These are phyloP conservation scores for Cyaniris semiargus DNA, from an alignment of 2,888 invertebrate species.

Conservation along the genomic window DNA sequence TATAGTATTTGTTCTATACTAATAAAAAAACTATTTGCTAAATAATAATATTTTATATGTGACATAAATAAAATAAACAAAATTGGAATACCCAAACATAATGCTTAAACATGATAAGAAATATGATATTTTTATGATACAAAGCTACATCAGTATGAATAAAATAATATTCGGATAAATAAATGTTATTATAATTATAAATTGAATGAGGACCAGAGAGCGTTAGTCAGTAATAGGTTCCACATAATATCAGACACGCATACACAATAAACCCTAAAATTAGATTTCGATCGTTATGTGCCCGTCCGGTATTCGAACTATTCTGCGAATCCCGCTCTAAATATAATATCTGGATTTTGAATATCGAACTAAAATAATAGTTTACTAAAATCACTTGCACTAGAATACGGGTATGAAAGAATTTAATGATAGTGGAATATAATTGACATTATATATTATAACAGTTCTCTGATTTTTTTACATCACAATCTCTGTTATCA, in stretches of 20 bases:
- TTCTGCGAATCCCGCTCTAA: background rate
- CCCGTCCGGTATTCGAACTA: background rate
- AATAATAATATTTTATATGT: background rate
- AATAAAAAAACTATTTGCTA: background rate
- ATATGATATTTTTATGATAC: background rate
- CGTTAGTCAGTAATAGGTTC: constrained; percentile 1
- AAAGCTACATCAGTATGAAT: background rate
- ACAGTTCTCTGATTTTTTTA: too few relatives aligned
- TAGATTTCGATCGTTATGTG: background rate
- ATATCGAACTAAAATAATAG: background rate
- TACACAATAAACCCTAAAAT: constrained; percentile 18
- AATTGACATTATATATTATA: too few relatives aligned
- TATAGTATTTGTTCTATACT: constrained; percentile 6
- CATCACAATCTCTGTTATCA: too few relatives aligned
- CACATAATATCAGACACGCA: constrained; percentile 4
- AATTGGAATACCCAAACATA: background rate
- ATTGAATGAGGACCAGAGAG: background rate
- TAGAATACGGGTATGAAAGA: background rate
- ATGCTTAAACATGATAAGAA: background rate
- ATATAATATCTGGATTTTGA: background rate
- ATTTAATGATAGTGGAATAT: too few relatives aligned
- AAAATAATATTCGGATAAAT: background rate
- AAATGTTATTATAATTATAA: constrained; percentile 1
- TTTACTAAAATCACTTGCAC: background rate
- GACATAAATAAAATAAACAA: background rate